Percentiles rank a stretch among this genome's conserved stretches.
Conservation (phyloP, 2,888 invertebrate genomes). For the Drosophila pegasa region DNA sequence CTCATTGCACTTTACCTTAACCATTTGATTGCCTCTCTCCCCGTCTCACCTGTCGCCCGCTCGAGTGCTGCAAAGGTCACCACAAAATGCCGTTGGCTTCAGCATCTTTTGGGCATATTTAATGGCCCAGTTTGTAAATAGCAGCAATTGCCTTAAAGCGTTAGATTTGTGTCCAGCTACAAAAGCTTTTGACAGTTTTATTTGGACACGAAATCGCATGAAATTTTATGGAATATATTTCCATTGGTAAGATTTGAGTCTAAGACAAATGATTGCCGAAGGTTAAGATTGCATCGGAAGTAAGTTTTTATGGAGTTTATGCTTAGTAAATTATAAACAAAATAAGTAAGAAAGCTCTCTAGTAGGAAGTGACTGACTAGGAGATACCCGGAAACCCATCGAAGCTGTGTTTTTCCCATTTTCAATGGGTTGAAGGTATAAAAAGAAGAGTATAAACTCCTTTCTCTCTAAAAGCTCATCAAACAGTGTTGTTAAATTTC, state of each 20-base stretch:
- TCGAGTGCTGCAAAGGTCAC: conserved; percentile 52
- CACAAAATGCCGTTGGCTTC: conserved; percentile 30
- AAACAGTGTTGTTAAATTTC: background rate
- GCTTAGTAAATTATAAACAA: too few relatives aligned
- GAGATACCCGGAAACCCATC: too few relatives aligned
- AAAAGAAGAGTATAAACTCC: too few relatives aligned
- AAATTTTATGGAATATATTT: too few relatives aligned
- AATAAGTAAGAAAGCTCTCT: too few relatives aligned
- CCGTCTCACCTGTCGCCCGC: background rate
- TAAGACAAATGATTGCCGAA: background rate
- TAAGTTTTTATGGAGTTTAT: background rate
- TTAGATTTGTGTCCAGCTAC: background rate
- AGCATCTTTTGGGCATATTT: conserved; percentile 38
- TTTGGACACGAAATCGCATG: background rate
- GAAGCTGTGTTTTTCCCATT: too few relatives aligned
- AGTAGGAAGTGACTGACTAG: too few relatives aligned
- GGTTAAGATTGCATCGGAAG: too few relatives aligned
- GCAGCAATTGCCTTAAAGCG: conserved; percentile 27
- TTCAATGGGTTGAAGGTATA: too few relatives aligned
- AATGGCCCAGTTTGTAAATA: conserved; percentile 21
- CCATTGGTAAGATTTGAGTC: background rate
- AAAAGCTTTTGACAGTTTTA: background rate
- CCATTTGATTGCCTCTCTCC: conserved; percentile 16
- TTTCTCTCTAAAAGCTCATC: background rate
- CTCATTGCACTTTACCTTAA: conserved; percentile 51